Evolutionary conservation across 2,888 invertebrate genomes (phyloP), one percentile per base, ranked within the genome.

Genomic region (Hipparchia sbordonii): DNA sequence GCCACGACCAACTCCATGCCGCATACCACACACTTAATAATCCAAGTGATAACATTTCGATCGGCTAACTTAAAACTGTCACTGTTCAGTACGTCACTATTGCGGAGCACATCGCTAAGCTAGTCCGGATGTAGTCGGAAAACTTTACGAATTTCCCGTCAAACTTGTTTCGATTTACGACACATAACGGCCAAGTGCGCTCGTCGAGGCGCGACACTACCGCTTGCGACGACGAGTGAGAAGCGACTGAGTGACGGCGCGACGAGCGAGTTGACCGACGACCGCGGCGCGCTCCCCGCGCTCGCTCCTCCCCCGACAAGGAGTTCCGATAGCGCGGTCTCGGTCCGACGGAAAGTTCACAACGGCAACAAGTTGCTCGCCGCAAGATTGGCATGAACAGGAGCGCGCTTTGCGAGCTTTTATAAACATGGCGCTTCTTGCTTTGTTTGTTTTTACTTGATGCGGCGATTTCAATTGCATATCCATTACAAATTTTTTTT

Each of bases 351-450:
- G 85, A 90, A 92, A 91, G 91, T 92, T 92, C 89, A 89, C 90
- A 89, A 86, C 90, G 90, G 93, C 93, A 93, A 93, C 93, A 93
- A 93, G 93, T 93, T 93, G 92, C 89, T 87, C 84, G 88, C 91
- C 89, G 84, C 90, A 87, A 93, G 92, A 93, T 93, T 92, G 92
- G 93, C 93, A 93, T 90, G 92, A 91, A 92, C 93, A 90, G 93
- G 87, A 93, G 92, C 92, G 91, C 87, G 90, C 92, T 88, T 89
- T 82, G 88, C 91, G 90, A 92, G 92, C 93, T 93, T 93, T 92
- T 91, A 92, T 92, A 92, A 93, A 91, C 91, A 93, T 92, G 89
- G 91, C 89, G 87, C 89, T 89, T 87, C 87, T 89, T 87, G 89
- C 89, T 89, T 90, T 92, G 89, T 92, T 93, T 92, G 90, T 92